Evolutionary conservation across 2,888 invertebrate genomes (phyloP), one percentile per base, ranked within the genome.

Genomic region (Troides oblongomaculatus): DNA sequence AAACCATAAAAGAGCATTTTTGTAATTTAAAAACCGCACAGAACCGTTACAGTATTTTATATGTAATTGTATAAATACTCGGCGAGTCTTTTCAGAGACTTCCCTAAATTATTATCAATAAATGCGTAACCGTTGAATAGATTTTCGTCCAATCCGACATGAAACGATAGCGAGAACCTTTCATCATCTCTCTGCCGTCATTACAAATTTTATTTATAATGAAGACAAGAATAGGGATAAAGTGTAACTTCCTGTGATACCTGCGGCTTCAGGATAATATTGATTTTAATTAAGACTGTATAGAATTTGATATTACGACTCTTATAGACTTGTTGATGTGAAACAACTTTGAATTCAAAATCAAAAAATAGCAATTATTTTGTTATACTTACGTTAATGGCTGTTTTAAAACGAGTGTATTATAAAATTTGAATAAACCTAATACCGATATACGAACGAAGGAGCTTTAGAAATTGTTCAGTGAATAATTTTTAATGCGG

Each of bases 401-500:
- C 18, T 50, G 14, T 17, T 50, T 18, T 50, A 50, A 50, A 14
- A 50, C 4, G 30, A 30, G 30, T 1, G 39, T 39, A 57, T 21
- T 57, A 21, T n/a, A 57, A 57, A 57, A 57, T 12, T n/a, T 21
- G 21, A 21, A 39, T 39, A 39, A 39, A 39, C 18, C 21, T 57
- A 57, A 57, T 8, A 57, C n/a, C 21, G n/a, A 57, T 57, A 57
- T 14, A 18, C 12, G 14, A 50, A 17, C 10, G 57, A 21, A 10
- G 23, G n/a, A 7, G 57, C 57, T 57, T 43, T 23, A 56, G 68
- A 64, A 53, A 64, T 63, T 57, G 64, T 21, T 56, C 39, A 59
- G 58, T 57, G 39, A 6, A 59, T 59, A 62, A 70, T 59, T 30
- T 63, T 12, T 18, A 50, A 68, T 50, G 50, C 58, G 62, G 39